A percentile compares a stretch with the other conserved stretches of the same genome.
Conservation (phyloP, 2,113 vertebrate species). For the Catharus bicknelli region DNA sequence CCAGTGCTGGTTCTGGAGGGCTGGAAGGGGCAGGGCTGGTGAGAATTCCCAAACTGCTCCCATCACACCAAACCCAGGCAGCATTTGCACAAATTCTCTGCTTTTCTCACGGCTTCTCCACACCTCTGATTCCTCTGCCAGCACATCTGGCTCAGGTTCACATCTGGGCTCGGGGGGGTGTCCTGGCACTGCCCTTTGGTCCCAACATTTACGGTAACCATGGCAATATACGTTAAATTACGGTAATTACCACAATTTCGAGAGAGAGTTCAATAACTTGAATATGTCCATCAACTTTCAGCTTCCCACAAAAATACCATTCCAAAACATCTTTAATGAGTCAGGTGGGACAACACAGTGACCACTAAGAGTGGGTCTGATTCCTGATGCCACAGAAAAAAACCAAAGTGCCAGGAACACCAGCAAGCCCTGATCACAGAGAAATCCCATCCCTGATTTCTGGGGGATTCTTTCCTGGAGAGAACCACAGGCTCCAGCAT, state of each 20-base stretch:
- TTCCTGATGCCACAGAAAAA: background rate
- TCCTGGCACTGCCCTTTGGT: background rate
- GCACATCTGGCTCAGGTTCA: too few relatives aligned
- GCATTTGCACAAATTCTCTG: background rate
- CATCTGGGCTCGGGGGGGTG: too few relatives aligned
- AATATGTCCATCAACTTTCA: background rate
- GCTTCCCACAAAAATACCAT: background rate
- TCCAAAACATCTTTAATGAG: background rate
- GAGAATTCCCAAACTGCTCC: background rate
- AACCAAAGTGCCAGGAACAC: background rate
- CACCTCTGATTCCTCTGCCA: background rate
- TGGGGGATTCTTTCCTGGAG: background rate
- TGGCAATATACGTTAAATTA: too few relatives aligned
- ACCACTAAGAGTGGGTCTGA: background rate
- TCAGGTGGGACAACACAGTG: background rate
- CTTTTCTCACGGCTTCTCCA: background rate
- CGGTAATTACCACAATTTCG: too few relatives aligned
- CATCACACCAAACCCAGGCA: accelerated
- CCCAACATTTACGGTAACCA: too few relatives aligned
- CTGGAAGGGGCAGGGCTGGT: background rate
- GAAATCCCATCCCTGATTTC: background rate
- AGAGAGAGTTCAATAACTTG: background rate
- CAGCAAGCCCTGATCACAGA: background rate
- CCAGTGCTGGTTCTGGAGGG: background rate
- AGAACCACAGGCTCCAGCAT: background rate